Evolutionary conservation across 1,140 invertebrate species (phyloP), one percentile per base, ranked within the genome.

Genomic region (Drosophila persimilis): DNA sequence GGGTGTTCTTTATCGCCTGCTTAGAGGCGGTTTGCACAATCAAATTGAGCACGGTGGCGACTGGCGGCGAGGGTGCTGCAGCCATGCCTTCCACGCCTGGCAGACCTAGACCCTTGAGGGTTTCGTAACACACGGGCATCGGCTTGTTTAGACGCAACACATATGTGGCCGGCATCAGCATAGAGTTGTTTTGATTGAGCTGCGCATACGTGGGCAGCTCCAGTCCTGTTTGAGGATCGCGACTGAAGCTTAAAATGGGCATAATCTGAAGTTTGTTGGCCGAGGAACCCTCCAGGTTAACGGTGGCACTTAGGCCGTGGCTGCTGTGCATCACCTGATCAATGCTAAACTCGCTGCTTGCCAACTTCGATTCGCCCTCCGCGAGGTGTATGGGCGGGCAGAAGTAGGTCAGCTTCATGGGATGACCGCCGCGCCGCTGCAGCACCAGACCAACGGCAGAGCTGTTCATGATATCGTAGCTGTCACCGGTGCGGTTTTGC

Each of bases 321-420:
- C 60, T 70, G 43, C 83, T 88, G 8, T 69, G 73, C 17, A 88
- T 88, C 29, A 86, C 83, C 26, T 88, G 66, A 4, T 86, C 83
- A 29, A 86, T 83, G 45, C n/a, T 73, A 1, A 79, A 78, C 13
- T 83, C 75, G 1, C 63, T 59, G 39, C 81, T 85, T 2, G 64
- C 57, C 56, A n/a, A 22, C 11, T 57, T 51, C 6, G 59, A 44
- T n/a, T 70, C 60, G 1, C 31, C 20, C 7, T 88, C 83, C 3
- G 73, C 47, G 2, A 88, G 29, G 24, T 88, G 83, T 0, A 86
- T 58, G 0, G 83, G 75, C 15, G 83, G 78, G 7, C 99, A 96
- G 90, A 98, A 98, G 91, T 98, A 99, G 0, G 97, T 98, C 11
- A 99, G 91, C 79, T 96, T 96, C 96, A 98, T 97, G 0, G 97